phyloP scores from a whole-genome alignment of 2,888 invertebrate genomes.

The Dynastes hyllus region DNA sequence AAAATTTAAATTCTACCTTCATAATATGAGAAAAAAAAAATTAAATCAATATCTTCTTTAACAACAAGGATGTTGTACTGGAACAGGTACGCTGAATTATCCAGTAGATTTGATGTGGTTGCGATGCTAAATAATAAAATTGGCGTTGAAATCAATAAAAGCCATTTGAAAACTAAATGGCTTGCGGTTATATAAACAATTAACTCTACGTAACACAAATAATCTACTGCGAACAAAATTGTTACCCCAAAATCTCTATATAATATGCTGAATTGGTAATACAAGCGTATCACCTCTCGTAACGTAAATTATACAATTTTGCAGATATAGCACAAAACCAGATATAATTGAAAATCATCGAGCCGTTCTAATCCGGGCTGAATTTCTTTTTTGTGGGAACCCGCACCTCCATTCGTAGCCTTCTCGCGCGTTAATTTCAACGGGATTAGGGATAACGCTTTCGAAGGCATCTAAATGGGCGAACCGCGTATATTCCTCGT shows the following conservation, averaged over 20 bases:
- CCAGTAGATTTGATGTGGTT: too few species aligned
- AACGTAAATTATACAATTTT: constrained; percentile 11
- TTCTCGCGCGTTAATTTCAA: constrained; percentile 1
- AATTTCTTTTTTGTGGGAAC: not conserved
- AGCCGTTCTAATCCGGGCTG: constrained; percentile 11
- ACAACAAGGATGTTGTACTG: too few species aligned
- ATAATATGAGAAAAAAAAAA: too few species aligned
- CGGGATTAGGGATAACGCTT: constrained; percentile 14
- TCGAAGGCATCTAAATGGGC: not conserved
- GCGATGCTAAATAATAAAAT: too few species aligned
- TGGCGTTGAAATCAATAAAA: too few species aligned
- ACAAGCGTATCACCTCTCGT: not conserved
- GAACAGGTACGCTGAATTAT: too few species aligned
- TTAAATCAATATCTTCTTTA: too few species aligned
- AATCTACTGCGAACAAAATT: not conserved
- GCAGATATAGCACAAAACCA: not conserved
- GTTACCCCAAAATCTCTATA: not conserved
- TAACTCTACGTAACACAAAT: not conserved
- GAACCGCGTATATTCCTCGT: not conserved
- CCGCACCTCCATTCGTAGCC: not conserved
- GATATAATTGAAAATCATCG: constrained; percentile 15
- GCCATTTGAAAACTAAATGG: too few species aligned
- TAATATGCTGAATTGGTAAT: constrained; percentile 1
- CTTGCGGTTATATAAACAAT: too few species aligned
- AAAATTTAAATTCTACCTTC: too few species aligned